A percentile compares a stretch with the other conserved stretches of the same genome.
These are phyloP conservation scores for Molothrus ater DNA, from an alignment of 2,797 vertebrate species.

Conservation along the genomic window DNA sequence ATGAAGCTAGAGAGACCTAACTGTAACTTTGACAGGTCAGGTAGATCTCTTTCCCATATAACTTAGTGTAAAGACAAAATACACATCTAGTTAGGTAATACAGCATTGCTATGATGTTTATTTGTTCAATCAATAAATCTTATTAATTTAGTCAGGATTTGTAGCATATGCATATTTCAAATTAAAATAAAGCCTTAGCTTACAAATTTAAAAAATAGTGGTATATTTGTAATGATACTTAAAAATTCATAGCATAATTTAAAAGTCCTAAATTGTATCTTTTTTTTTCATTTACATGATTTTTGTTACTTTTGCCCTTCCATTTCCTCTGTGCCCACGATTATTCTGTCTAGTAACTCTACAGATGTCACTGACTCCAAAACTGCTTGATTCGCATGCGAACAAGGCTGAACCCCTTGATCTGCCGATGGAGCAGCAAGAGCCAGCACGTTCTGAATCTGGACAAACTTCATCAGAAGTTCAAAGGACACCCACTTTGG, in stretches of 20 bases:
- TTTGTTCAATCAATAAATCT: constrained; percentile 3
- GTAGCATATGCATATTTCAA: neutral
- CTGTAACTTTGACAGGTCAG: neutral
- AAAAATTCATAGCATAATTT: constrained; percentile 34
- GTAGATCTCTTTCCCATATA: neutral
- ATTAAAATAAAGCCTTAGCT: constrained; percentile 8
- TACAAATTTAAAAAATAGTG: neutral
- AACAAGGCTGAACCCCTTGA: constrained; percentile 64
- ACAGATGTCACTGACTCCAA: constrained; percentile 83
- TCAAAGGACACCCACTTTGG: constrained; percentile 75
- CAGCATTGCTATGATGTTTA: neutral
- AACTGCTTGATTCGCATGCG: constrained; percentile 76
- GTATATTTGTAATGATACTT: constrained; percentile 39
- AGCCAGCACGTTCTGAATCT: constrained; percentile 68
- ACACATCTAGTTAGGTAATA: neutral
- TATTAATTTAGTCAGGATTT: neutral
- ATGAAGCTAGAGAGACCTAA: neutral
- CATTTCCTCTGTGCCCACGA: constrained; percentile 60
- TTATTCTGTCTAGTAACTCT: constrained; percentile 82
- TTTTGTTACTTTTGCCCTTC: constrained; percentile 70
- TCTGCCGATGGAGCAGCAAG: constrained; percentile 63
- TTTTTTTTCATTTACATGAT: constrained; percentile 63
- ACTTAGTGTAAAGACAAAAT: constrained; percentile 4
- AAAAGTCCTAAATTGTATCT: constrained; percentile 38
- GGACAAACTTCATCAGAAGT: constrained; percentile 67